Evolutionary conservation across 2,113 vertebrate species (phyloP).

Genomic region (Nothocercus nigrocapillus): DNA sequence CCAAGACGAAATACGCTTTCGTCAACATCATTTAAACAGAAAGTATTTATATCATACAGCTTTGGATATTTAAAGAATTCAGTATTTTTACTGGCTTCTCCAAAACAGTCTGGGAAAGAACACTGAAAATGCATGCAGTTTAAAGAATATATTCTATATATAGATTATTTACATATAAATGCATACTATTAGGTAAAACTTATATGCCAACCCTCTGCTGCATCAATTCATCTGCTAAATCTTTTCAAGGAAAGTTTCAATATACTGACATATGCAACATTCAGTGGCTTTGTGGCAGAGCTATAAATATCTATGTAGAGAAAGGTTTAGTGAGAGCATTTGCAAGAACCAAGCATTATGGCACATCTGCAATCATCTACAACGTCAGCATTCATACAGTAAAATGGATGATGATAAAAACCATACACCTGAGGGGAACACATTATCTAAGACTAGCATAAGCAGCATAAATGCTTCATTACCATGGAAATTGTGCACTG

Average conservation of each 20-base stretch:
- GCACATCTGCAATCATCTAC: constrained; percentile 35
- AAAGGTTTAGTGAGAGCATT: neutral
- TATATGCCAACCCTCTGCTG: neutral
- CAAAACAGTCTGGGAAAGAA: neutral
- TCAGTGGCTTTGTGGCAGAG: neutral
- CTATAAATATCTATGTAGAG: neutral
- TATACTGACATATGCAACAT: neutral
- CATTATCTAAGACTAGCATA: constrained; percentile 26
- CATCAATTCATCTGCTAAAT: neutral
- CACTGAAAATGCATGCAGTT: neutral
- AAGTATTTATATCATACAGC: neutral
- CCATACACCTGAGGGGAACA: neutral
- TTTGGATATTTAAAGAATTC: neutral
- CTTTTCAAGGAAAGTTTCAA: neutral
- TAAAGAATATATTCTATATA: neutral
- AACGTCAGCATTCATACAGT: constrained; percentile 22
- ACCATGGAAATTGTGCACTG: constrained; percentile 31
- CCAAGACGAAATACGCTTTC: neutral
- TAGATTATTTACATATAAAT: neutral
- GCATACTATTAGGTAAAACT: neutral
- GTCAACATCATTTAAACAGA: neutral
- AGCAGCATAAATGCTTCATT: constrained; percentile 43
- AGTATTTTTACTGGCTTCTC: neutral
- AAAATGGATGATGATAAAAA: constrained; percentile 44
- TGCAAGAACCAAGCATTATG: neutral